A percentile compares a stretch with the other conserved stretches of the same genome.
Conservation (phyloP, 2,113 vertebrate genomes). For the Cottus gobio region DNA sequence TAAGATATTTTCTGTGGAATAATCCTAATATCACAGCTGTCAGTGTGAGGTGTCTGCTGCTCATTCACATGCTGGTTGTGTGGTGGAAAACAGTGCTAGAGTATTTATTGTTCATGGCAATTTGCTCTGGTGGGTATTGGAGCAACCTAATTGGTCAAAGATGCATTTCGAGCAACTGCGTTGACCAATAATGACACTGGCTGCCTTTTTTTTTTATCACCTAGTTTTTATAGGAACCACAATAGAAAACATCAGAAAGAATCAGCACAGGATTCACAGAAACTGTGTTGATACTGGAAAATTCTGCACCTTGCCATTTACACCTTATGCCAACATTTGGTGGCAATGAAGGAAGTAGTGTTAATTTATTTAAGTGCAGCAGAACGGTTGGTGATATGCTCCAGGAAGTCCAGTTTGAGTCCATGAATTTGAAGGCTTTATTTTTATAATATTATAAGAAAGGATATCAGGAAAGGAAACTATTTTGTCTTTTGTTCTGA, state of each 20-base stretch:
- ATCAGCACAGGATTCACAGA: not conserved
- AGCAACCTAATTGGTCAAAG: constrained; percentile 10
- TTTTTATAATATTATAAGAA: no score
- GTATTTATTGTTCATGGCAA: not conserved
- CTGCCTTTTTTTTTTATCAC: not conserved
- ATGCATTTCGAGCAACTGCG: not conserved
- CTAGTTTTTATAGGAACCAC: not conserved
- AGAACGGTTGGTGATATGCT: no score
- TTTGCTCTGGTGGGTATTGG: not conserved
- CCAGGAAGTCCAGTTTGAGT: no score
- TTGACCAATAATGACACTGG: not conserved
- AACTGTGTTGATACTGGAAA: not conserved
- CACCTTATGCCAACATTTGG: not conserved
- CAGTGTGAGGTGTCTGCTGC: constrained; percentile 12
- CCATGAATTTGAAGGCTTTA: no score
- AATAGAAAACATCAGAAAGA: not conserved
- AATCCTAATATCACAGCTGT: constrained; percentile 41
- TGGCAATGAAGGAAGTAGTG: not conserved
- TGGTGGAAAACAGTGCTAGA: constrained; percentile 20
- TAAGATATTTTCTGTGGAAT: constrained; percentile 47
- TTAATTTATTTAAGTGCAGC: not conserved
- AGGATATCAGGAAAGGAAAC: no score
- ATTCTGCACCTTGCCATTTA: not conserved
- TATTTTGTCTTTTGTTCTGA: no score
- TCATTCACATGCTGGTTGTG: constrained; percentile 28